Evolutionary conservation across 2,113 vertebrate species (phyloP), one percentile per base, ranked within the genome.

Genomic region (Phalacrocorax aristotelis): DNA sequence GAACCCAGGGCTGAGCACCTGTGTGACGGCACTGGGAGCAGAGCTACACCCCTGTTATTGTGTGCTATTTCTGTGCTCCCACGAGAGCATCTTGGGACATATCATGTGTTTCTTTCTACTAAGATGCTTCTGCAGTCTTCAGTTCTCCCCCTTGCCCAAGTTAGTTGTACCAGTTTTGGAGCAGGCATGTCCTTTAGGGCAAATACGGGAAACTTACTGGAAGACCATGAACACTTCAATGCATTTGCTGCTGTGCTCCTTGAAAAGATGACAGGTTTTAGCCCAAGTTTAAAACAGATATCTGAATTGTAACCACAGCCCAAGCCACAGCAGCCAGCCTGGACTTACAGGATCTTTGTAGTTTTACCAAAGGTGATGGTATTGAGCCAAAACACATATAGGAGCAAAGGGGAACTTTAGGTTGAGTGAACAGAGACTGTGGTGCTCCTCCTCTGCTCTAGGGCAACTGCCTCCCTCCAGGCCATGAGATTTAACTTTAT

Each of bases 101-200:
- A 32, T 0, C 5, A 2, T 20, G n/a, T 69, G 11, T 64, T 86
- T 60, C 38, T 75, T 95, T 62, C 71, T 88, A 32, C 71, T 92
- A 6, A 80, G 55, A 77, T 80, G 64, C 85, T 90, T 82, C 84
- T 83, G 18, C 69, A 46, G 84, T 40, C 85, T 86, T 74, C 82
- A 86, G 0, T 60, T 86, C 68, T 78, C 64, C 76, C 92, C 38
- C 60, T 83, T 51, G 81, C 83, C 93, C 54, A 27, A 90, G 90
- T 62, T 70, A 52, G 60, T 83, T 0, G 0, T 95, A 93, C 94
- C 97, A 95, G 90, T 96, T 97, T 94, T 81, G 88, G 96, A 97
- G 92, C 96, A 96, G 64, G 75, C 55, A 71, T 55, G 51, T 83
- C 95, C 95, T 96, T 88, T 9, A 96, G 96, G 96, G 96, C 95